Evolutionary conservation across 1,140 invertebrate species (phyloP).

Genomic region (Maniola jurtina): DNA sequence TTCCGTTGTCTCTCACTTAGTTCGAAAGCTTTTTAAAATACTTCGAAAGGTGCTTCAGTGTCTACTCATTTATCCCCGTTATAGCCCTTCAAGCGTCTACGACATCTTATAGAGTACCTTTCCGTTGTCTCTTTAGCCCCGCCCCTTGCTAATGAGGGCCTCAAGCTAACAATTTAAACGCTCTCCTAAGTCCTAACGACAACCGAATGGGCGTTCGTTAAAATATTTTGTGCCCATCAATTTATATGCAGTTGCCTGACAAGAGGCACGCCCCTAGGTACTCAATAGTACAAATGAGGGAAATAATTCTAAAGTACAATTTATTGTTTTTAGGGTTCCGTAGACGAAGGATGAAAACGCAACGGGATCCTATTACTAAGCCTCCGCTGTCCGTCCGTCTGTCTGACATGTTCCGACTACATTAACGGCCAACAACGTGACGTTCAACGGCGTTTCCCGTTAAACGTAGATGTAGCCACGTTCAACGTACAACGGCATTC

Average conservation of each 20-base stretch:
- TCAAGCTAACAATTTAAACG: conserved; percentile 37
- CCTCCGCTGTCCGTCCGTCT: too few relatives aligned
- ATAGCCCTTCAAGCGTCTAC: too few relatives aligned
- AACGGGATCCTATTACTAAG: too few relatives aligned
- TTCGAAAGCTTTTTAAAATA: neutral
- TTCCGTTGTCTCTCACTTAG: too few relatives aligned
- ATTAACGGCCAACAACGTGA: too few relatives aligned
- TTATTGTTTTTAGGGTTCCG: too few relatives aligned
- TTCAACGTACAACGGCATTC: too few relatives aligned
- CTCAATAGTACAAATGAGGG: neutral
- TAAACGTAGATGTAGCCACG: too few relatives aligned
- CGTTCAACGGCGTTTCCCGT: too few relatives aligned
- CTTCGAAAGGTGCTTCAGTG: neutral
- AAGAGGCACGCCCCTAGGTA: conserved; percentile 20
- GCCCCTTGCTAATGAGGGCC: conserved; percentile 49
- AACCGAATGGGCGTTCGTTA: conserved; percentile 27
- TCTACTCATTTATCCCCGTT: neutral
- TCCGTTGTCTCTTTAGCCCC: conserved; percentile 20
- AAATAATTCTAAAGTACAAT: neutral
- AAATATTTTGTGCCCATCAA: conserved; percentile 27
- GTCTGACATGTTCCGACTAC: too few relatives aligned
- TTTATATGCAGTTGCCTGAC: conserved; percentile 10
- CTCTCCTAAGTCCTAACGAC: conserved; percentile 37
- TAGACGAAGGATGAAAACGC: too few relatives aligned
- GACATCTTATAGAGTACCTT: conserved; percentile 4